Evolutionary conservation across 2,888 invertebrate genomes (phyloP).

Genomic region (Palloptera scutellata): DNA sequence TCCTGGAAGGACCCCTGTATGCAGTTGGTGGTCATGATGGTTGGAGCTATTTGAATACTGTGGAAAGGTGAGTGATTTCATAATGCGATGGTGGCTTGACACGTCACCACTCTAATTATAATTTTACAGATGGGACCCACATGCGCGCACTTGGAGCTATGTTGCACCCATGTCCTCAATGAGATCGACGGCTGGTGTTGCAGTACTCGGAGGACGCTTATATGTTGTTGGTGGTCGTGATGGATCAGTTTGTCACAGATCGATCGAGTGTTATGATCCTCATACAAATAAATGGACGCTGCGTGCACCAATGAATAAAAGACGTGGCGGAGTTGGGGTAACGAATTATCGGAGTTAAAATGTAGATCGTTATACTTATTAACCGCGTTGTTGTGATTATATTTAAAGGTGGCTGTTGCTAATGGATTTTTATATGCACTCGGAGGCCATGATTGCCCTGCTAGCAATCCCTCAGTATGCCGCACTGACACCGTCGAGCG

Average conservation of each 20-base stretch:
- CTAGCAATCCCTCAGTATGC: conserved; percentile 82
- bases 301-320: conserved; percentile 86
- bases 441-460: conserved; percentile 94
- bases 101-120: not conserved
- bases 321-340: conserved; percentile 89
- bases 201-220: conserved; percentile 82
- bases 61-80: conserved; percentile 70
- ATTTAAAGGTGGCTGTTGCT: conserved; percentile 74
- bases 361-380: not conserved
- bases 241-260: conserved; percentile 87
- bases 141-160: conserved; percentile 86
- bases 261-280: conserved; percentile 87
- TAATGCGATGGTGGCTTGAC: not conserved
- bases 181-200: conserved; percentile 86
- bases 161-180: conserved; percentile 90
- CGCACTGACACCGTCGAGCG: conserved; percentile 91
- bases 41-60: conserved; percentile 87
- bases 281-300: conserved; percentile 78
- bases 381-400: not conserved
- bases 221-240: conserved; percentile 94
- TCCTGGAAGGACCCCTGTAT: conserved; percentile 82
- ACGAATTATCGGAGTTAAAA: conserved; percentile 46
- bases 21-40: conserved; percentile 95
- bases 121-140: conserved; percentile 80
- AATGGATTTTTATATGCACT: conserved; percentile 90